These are phyloP conservation scores for Phaethornis superciliosus DNA, from an alignment of 2,113 vertebrate genomes.

Conservation along the genomic window DNA sequence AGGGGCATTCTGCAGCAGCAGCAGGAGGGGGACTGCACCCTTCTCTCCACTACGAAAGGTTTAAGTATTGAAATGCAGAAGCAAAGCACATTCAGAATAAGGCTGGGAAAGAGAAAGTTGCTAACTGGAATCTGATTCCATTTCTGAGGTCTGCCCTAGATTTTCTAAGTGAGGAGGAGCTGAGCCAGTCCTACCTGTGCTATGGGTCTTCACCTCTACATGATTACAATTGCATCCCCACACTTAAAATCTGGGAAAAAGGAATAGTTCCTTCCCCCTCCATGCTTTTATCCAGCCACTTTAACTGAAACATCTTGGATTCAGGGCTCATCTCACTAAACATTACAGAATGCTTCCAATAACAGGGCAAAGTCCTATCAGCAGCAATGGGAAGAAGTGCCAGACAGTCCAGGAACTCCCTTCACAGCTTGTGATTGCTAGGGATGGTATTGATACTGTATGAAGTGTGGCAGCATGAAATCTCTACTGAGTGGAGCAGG, in stretches of 20 bases:
- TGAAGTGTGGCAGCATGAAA: not conserved
- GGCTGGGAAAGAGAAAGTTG: not conserved
- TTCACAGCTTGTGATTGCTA: not conserved
- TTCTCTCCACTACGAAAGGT: not conserved
- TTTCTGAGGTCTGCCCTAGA: not conserved
- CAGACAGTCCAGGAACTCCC: not conserved
- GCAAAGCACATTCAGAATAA: not conserved
- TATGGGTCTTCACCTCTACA: not conserved
- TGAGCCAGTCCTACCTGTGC: not conserved
- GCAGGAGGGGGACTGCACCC: not conserved
- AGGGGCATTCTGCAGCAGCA: not conserved
- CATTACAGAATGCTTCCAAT: not conserved
- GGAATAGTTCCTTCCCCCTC: not conserved
- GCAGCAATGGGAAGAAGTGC: rapidly evolving
- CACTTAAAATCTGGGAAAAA: not conserved
- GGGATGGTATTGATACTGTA: not conserved
- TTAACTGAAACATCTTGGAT: not conserved
- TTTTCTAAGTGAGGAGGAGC: not conserved
- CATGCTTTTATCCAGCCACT: not conserved
- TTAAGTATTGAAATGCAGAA: not conserved
- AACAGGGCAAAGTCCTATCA: not conserved
- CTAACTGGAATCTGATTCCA: not conserved
- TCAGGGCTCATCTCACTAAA: not conserved
- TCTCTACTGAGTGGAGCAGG: not conserved
- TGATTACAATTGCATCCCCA: not conserved